These are phyloP conservation scores for Brachypodius melanocephalos DNA, from an alignment of 2,113 vertebrate genomes.

Conservation along the genomic window DNA sequence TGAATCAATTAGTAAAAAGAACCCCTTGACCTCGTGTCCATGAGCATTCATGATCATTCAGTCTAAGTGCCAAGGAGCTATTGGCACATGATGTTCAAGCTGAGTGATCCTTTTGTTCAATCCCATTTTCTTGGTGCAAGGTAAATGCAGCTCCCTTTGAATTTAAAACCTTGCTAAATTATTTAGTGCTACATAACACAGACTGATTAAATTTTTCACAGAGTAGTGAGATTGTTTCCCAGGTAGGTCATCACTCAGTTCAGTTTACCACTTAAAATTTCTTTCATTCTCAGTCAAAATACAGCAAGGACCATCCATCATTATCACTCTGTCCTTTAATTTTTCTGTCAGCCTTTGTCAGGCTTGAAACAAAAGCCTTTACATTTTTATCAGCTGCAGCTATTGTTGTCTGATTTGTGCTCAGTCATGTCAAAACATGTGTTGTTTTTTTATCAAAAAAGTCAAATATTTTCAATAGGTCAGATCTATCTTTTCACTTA, in stretches of 20 bases:
- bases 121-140: not conserved
- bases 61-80: not conserved
- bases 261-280: constrained; percentile 61
- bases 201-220: constrained; percentile 65
- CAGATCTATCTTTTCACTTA: constrained; percentile 54
- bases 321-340: constrained; percentile 65
- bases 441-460: constrained; percentile 33
- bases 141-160: constrained; percentile 59
- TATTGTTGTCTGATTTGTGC: constrained; percentile 40
- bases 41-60: constrained; percentile 36
- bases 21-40: constrained; percentile 27
- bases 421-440: constrained; percentile 27
- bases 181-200: constrained; percentile 56
- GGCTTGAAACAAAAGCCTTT: constrained; percentile 59
- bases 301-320: constrained; percentile 48
- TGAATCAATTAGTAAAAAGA: constrained; percentile 51
- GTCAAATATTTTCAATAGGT: constrained; percentile 50
- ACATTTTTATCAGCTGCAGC: constrained; percentile 37
- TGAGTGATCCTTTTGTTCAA: constrained; percentile 35
- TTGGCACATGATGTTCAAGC: constrained; percentile 38
- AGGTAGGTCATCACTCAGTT: constrained; percentile 68
- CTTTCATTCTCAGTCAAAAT: constrained; percentile 53
- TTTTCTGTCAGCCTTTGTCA: constrained; percentile 64
- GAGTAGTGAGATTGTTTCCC: constrained; percentile 59
- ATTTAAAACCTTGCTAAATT: constrained; percentile 66